Percentiles rank a stretch among this genome's conserved stretches.
These are phyloP conservation scores for Ptiloglossa arizonensis DNA, from an alignment of 1,140 invertebrate species.

Conservation along the genomic window DNA sequence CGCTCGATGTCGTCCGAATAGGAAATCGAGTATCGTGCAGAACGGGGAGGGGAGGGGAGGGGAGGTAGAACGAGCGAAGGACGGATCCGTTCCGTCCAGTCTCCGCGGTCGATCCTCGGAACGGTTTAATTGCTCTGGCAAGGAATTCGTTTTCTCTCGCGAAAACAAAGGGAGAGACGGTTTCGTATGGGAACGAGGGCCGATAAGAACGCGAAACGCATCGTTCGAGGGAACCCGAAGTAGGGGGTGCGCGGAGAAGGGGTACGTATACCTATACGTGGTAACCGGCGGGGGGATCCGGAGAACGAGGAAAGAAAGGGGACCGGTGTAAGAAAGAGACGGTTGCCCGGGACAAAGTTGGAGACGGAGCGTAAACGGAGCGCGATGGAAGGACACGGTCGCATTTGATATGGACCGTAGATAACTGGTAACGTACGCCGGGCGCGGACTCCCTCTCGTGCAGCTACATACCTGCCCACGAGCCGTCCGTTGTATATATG, in stretches of 20 bases:
- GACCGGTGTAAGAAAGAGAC: slow-evolving; percentile 37
- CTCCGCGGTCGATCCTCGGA: slow-evolving; percentile 7
- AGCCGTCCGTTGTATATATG: slow-evolving; percentile 46
- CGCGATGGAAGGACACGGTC: slow-evolving; percentile 67
- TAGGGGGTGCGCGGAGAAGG: no score
- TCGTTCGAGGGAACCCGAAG: no score
- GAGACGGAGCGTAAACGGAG: slow-evolving; percentile 38
- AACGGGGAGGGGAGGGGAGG: no score
- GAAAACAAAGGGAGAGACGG: not conserved
- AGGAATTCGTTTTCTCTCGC: slow-evolving; percentile 32
- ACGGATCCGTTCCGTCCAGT: no score
- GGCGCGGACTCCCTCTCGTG: slow-evolving; percentile 73
- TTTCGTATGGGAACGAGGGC: not conserved
- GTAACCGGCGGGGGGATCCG: not conserved
- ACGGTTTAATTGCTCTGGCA: not conserved
- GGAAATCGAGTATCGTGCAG: no score
- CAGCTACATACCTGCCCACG: slow-evolving; percentile 57
- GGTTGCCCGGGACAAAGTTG: slow-evolving; percentile 9
- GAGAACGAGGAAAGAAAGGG: slow-evolving; percentile 33
- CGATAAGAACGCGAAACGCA: not conserved
- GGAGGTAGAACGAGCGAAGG: no score
- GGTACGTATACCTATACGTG: no score
- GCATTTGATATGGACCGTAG: slow-evolving; percentile 80
- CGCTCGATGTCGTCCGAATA: no score
- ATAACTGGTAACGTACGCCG: slow-evolving; percentile 78